A percentile compares a stretch with the other conserved stretches of the same genome.
phyloP scores from a whole-genome alignment of 2,113 vertebrate species.

The Callocephalon fimbriatum region DNA sequence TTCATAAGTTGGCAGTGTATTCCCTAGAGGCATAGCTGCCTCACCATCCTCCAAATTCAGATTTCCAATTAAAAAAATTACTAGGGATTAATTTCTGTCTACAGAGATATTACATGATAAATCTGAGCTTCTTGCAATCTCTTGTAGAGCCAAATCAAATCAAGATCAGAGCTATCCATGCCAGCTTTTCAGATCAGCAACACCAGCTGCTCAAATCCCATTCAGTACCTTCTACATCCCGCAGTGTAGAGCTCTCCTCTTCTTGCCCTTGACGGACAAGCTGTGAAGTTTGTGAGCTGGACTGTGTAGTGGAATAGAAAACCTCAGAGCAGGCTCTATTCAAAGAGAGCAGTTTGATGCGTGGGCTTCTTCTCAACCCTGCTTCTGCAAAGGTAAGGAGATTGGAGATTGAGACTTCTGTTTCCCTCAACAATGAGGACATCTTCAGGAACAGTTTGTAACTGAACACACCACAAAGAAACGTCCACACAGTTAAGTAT shows the following conservation, averaged over 20 bases:
- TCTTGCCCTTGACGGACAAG: constrained; percentile 59
- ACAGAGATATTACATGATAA: neutral
- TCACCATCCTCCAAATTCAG: neutral
- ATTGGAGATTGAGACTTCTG: neutral
- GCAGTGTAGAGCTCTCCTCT: neutral
- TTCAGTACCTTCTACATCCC: constrained; percentile 37
- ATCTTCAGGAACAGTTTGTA: neutral
- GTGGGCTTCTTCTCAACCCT: constrained; percentile 89
- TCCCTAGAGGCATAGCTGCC: neutral
- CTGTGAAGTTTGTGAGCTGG: constrained; percentile 80
- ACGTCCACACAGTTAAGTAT: neutral
- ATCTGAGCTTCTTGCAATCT: constrained; percentile 3
- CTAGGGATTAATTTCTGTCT: neutral
- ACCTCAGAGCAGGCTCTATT: constrained; percentile 79
- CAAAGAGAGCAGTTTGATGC: constrained; percentile 82
- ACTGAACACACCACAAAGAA: neutral
- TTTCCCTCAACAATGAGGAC: neutral
- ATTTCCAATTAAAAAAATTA: constrained; percentile 38
- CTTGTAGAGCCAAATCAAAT: constrained; percentile 11
- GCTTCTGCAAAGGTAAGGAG: constrained; percentile 53
- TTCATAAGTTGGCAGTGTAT: constrained; percentile 5
- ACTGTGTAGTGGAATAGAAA: constrained; percentile 82
- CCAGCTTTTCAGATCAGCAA: constrained; percentile 15
- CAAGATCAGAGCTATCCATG: neutral
- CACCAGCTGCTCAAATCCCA: neutral